Evolutionary conservation across 2,797 vertebrate genomes (phyloP).

Genomic region (Botia kubotai): DNA sequence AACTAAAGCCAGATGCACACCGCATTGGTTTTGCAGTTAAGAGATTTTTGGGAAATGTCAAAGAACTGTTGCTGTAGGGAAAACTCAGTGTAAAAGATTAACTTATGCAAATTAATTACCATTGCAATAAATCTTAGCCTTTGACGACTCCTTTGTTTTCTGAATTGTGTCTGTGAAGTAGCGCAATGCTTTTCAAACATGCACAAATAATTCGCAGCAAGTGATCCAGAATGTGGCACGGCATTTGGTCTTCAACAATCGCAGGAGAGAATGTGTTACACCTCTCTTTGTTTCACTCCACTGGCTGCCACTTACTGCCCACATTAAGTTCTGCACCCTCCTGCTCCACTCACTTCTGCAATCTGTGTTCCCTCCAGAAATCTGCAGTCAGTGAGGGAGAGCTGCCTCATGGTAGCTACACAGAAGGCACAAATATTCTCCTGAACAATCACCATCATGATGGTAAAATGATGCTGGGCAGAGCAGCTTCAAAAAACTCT

Average conservation of each 20-base stretch:
- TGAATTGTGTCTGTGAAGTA: not conserved
- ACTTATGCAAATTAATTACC: no score
- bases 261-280: not conserved
- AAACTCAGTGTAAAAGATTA: not conserved
- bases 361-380: constrained; percentile 1
- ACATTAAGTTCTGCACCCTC: not conserved
- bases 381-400: not conserved
- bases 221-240: not conserved
- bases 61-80: no score
- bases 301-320: not conserved
- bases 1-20: no score
- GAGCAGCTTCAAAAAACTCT: not conserved
- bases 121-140: no score
- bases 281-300: not conserved
- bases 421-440: not conserved
- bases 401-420: not conserved
- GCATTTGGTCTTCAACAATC: constrained; percentile 2
- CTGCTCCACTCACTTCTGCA: not conserved
- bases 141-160: not conserved
- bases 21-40: no score
- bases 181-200: not conserved
- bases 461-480: not conserved
- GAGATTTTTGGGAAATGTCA: no score
- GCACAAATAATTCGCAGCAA: constrained; percentile 1
- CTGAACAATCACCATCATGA: not conserved